These are phyloP conservation scores for Nesometra sesokonis DNA, from an alignment of 35 echinoderm and acorn worm genomes.

Conservation along the genomic window DNA sequence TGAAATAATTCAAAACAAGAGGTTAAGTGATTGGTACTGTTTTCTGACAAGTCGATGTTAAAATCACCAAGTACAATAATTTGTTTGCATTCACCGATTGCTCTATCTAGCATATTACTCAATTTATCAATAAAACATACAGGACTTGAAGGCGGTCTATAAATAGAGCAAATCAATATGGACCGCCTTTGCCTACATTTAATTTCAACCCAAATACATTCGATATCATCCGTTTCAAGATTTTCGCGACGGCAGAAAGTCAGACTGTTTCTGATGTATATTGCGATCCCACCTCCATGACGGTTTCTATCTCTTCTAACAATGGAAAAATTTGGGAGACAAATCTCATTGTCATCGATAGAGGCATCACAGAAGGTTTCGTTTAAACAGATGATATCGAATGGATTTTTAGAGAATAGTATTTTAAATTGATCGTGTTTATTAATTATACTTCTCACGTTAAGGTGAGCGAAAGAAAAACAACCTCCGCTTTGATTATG, in stretches of 20 bases:
- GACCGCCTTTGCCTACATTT: background rate
- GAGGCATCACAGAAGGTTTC: constrained; percentile 14
- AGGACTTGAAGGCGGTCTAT: background rate
- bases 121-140: background rate
- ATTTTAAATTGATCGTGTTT: constrained; percentile 11
- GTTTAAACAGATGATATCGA: constrained; percentile 16
- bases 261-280: constrained; percentile 3
- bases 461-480: constrained; percentile 13
- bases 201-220: background rate
- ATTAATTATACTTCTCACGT: constrained; percentile 8
- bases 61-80: constrained; percentile 6
- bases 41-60: background rate
- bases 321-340: constrained; percentile 9
- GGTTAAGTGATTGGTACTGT: background rate
- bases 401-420: constrained; percentile 10
- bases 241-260: background rate
- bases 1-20: background rate
- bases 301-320: constrained; percentile 12
- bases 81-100: background rate
- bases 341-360: constrained; percentile 17
- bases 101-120: background rate
- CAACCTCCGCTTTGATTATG: background rate
- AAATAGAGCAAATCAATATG: background rate
- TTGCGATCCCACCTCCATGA: constrained; percentile 2
- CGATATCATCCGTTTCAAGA: background rate